These are phyloP conservation scores for Palaemon carinicauda DNA, from an alignment of 1,140 invertebrate genomes.

Conservation along the genomic window DNA sequence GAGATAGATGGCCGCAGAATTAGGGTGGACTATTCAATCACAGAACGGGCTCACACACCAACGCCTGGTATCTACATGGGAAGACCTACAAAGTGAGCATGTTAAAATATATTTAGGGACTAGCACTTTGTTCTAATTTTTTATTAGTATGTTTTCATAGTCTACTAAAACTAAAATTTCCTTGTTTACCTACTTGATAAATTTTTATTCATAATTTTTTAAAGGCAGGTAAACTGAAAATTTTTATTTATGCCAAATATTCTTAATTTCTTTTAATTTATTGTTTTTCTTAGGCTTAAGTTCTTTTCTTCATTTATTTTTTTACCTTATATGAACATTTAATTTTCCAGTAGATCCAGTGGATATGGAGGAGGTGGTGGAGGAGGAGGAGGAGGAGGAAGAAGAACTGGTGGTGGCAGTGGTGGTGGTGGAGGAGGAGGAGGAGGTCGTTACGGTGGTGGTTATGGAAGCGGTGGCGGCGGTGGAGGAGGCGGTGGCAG, in stretches of 20 bases:
- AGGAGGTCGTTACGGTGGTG: not conserved
- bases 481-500: not conserved
- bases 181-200: too few relatives aligned
- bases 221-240: too few relatives aligned
- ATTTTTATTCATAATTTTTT: too few relatives aligned
- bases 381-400: not conserved
- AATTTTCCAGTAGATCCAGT: not conserved
- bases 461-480: not conserved
- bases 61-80: constrained; percentile 99
- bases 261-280: too few relatives aligned
- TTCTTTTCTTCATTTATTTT: too few relatives aligned
- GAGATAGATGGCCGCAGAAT: constrained; percentile 91
- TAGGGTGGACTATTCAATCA: constrained; percentile 97
- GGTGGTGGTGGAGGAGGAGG: not conserved
- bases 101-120: too few relatives aligned
- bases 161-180: too few relatives aligned
- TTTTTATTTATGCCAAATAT: not conserved
- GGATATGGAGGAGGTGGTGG: not conserved
- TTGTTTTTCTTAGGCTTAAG: too few relatives aligned
- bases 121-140: too few relatives aligned
- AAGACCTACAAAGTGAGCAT: constrained; percentile 79
- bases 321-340: too few relatives aligned
- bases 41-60: constrained; percentile 95
- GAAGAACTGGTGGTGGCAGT: not conserved
- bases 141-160: too few relatives aligned